Evolutionary conservation across 2,797 vertebrate genomes (phyloP).

Genomic region (Antrozous pallidus): DNA sequence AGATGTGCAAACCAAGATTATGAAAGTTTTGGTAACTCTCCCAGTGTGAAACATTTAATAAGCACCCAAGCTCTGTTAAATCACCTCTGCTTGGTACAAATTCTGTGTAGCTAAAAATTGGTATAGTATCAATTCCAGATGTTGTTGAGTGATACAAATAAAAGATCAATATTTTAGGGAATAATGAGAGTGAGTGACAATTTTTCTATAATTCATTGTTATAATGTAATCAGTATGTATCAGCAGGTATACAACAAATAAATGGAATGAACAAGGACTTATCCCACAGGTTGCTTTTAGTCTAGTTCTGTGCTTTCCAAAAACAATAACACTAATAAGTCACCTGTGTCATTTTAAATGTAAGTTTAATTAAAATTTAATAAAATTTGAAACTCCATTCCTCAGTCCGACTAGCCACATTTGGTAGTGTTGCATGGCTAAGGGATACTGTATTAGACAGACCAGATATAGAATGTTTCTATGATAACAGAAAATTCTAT

Average conservation of each 20-base stretch:
- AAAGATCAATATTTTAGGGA: not conserved
- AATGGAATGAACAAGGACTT: not conserved
- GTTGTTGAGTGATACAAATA: not conserved
- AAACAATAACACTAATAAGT: not conserved
- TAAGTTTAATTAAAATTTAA: not conserved
- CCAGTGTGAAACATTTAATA: not conserved
- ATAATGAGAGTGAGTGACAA: not conserved
- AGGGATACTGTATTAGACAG: not conserved
- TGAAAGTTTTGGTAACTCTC: not conserved
- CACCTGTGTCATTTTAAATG: not conserved
- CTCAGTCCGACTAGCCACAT: not conserved
- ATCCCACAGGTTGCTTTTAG: not conserved
- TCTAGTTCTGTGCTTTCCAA: not conserved
- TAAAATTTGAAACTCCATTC: not conserved
- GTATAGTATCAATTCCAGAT: not conserved
- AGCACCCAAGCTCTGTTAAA: not conserved
- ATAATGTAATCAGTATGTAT: not conserved
- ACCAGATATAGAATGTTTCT: not conserved
- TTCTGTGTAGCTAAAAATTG: not conserved
- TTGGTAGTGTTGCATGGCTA: not conserved
- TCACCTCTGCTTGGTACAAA: not conserved
- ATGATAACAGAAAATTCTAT: not conserved
- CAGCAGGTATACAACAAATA: not conserved
- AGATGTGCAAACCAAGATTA: not conserved
- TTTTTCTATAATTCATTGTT: not conserved